Percentiles rank a stretch among this genome's conserved stretches.
phyloP scores from a whole-genome alignment of 2,113 vertebrate species.

The Macaca mulatta region DNA sequence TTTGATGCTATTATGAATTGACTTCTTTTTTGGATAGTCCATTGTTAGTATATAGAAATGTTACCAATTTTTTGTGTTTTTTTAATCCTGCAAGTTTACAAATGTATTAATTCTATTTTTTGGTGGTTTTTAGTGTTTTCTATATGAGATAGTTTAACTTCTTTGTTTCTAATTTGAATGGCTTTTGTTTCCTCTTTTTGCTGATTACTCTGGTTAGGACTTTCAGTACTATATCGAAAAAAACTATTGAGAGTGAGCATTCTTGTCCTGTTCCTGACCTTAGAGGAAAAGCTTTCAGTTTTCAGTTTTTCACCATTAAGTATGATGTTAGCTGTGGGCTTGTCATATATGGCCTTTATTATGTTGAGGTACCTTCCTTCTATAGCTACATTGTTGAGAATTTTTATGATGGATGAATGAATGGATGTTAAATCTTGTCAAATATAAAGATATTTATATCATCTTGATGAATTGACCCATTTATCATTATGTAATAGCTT shows the following conservation, averaged over 20 bases:
- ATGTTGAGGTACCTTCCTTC: background rate
- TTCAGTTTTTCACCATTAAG: background rate
- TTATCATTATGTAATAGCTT: background rate
- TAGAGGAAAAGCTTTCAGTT: background rate
- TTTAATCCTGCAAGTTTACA: background rate
- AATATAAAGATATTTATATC: background rate
- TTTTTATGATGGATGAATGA: background rate
- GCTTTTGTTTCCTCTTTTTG: background rate
- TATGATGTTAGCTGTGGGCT: background rate
- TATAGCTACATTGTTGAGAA: background rate
- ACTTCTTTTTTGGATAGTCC: background rate
- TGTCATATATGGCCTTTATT: background rate
- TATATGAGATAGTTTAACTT: background rate
- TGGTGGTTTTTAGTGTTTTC: background rate
- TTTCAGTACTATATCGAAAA: background rate
- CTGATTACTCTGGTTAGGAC: background rate
- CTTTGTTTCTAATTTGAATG: background rate
- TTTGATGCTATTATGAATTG: background rate
- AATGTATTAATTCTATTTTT: background rate
- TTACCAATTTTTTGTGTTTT: background rate
- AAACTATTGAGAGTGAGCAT: background rate
- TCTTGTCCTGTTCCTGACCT: background rate
- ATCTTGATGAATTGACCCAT: background rate
- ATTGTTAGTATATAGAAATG: background rate
- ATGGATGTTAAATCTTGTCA: background rate